Percentiles rank a stretch among this genome's conserved stretches.
These are phyloP conservation scores for Dryoscopus gambensis DNA, from an alignment of 2,113 vertebrate genomes.

Conservation along the genomic window DNA sequence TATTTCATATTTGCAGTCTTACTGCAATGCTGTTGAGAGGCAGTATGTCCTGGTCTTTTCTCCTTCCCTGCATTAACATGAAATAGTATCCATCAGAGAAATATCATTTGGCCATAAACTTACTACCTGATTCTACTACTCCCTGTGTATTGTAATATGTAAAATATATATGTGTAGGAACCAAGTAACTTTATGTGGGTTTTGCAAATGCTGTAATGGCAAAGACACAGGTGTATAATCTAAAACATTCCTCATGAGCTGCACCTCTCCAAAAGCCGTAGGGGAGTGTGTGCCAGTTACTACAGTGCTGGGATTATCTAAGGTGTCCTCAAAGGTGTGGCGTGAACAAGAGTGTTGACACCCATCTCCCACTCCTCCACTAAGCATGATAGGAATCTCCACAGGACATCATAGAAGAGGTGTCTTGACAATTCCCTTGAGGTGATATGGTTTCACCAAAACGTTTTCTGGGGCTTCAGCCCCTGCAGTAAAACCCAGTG, in stretches of 20 bases:
- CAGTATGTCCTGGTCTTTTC: not conserved
- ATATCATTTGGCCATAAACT: not conserved
- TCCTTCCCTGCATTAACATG: not conserved
- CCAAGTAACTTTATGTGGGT: not conserved
- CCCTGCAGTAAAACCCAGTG: not conserved
- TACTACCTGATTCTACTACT: not conserved
- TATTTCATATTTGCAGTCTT: not conserved
- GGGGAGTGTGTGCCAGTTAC: fast-evolving
- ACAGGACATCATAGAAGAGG: not conserved
- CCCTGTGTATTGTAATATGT: not conserved
- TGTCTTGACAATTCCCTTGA: not conserved
- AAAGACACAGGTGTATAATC: not conserved
- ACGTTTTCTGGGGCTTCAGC: fast-evolving
- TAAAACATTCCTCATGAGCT: not conserved
- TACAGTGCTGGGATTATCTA: not conserved
- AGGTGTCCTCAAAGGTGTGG: not conserved
- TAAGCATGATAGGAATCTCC: not conserved
- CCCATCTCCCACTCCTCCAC: not conserved
- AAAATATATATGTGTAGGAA: not conserved
- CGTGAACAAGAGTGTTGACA: not conserved
- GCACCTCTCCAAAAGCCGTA: not conserved
- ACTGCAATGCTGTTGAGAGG: not conserved
- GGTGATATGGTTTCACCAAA: not conserved
- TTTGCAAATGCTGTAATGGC: not conserved
- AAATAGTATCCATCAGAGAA: not conserved